phyloP scores from a whole-genome alignment of 2,113 vertebrate genomes.

The Tragelaphus imberbis region DNA sequence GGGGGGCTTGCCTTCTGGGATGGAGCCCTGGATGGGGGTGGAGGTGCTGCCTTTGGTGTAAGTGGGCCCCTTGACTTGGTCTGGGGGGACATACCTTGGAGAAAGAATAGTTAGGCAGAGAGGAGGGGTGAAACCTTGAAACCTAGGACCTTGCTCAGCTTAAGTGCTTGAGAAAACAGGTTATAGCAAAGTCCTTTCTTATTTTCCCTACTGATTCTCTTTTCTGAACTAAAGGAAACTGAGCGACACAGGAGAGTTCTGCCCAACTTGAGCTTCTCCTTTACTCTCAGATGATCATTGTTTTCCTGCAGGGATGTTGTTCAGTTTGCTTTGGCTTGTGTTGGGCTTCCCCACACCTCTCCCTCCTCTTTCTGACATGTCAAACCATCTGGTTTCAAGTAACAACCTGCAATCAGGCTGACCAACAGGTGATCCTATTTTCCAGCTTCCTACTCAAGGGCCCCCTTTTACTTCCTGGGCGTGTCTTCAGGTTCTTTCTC shows the following conservation, averaged over 20 bases:
- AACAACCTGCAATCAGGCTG: not conserved
- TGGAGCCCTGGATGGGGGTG: constrained; percentile 56
- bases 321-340: not conserved
- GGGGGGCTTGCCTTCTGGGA: constrained; percentile 79
- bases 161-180: not conserved
- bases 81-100: constrained; percentile 89
- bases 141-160: not conserved
- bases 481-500: not conserved
- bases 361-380: not conserved
- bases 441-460: not conserved
- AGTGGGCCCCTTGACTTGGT: constrained; percentile 79
- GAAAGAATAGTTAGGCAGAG: constrained; percentile 46
- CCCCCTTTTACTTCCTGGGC: not conserved
- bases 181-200: not conserved
- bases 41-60: constrained; percentile 75
- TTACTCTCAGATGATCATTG: not conserved
- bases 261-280: not conserved
- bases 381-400: not conserved
- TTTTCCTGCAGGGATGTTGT: not conserved
- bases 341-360: not conserved
- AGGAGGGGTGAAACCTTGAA: not conserved
- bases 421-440: not conserved
- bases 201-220: not conserved
- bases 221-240: not conserved
- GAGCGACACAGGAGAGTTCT: not conserved